These are phyloP conservation scores for Holothuria scabra DNA, from an alignment of 53 echinoderm and acorn worm species.

Conservation along the genomic window DNA sequence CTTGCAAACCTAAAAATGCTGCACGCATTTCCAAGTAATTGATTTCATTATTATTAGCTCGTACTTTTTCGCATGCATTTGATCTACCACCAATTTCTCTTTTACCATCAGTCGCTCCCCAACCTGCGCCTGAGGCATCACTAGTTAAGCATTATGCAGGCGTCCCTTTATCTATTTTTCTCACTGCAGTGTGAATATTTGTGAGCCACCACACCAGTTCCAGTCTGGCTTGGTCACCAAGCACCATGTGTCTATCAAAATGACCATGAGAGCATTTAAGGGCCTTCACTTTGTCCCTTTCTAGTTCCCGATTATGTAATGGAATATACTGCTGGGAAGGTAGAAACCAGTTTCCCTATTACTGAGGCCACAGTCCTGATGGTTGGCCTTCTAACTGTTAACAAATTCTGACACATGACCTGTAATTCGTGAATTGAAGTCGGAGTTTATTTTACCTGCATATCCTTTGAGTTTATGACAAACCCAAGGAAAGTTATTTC, in stretches of 20 bases:
- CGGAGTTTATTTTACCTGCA: constrained; percentile 38
- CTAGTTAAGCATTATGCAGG: constrained; percentile 43
- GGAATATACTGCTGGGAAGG: constrained; percentile 62
- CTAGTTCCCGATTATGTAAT: constrained; percentile 47
- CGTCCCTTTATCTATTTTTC: neutral
- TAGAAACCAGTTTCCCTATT: constrained; percentile 62
- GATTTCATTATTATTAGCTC: constrained; percentile 46
- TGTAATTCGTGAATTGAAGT: constrained; percentile 40
- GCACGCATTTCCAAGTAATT: constrained; percentile 71
- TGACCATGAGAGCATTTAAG: constrained; percentile 51
- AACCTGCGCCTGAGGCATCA: constrained; percentile 64
- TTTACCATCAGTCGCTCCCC: constrained; percentile 62
- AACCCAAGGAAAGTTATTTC: constrained; percentile 62
- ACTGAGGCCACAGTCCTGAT: constrained; percentile 59
- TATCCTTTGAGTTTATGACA: constrained; percentile 51
- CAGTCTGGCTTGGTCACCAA: constrained; percentile 7
- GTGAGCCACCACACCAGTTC: constrained; percentile 56
- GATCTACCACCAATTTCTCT: constrained; percentile 61
- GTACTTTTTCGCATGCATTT: constrained; percentile 34
- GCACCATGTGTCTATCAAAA: constrained; percentile 56
- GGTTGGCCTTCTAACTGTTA: neutral
- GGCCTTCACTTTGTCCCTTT: constrained; percentile 46
- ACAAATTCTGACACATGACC: constrained; percentile 11
- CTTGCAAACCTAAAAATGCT: constrained; percentile 58
- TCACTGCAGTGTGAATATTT: constrained; percentile 24